Percentiles rank a stretch among this genome's conserved stretches.
Conservation (phyloP, 2,113 vertebrate species). For the Amblyopsis rosae region DNA sequence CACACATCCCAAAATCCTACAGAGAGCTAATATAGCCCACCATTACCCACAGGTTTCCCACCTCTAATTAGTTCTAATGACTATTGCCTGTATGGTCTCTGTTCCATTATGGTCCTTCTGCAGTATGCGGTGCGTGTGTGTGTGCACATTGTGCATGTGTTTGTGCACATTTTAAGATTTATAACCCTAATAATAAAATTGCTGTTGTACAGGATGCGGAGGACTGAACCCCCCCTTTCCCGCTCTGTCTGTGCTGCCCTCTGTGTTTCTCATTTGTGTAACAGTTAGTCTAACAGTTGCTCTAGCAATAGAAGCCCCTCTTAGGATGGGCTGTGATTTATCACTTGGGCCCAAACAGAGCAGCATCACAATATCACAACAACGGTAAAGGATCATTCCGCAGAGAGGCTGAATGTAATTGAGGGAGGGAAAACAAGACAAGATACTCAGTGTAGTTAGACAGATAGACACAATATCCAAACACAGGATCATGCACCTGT, state of each 20-base stretch:
- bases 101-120: not conserved
- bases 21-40: not conserved
- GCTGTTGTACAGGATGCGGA: not conserved
- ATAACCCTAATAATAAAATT: not conserved
- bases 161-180: not conserved
- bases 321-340: not conserved
- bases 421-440: conserved; percentile 1
- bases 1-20: not conserved
- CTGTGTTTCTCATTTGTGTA: conserved; percentile 27
- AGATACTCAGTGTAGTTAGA: not conserved
- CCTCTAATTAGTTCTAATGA: conserved; percentile 1
- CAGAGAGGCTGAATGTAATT: not conserved
- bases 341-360: not conserved
- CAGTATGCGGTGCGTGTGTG: not conserved
- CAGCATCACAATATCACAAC: not conserved
- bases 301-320: conserved; percentile 12
- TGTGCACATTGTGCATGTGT: not conserved
- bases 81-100: not conserved
- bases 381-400: conserved; percentile 19
- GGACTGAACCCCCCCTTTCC: not conserved
- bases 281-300: conserved; percentile 9
- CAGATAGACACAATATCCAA: not conserved
- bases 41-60: not conserved
- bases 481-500: too few species aligned
- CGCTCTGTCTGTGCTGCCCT: conserved; percentile 4